These are phyloP conservation scores for Lasioglossum oenotherae DNA, from an alignment of 2,888 invertebrate genomes.

Conservation along the genomic window DNA sequence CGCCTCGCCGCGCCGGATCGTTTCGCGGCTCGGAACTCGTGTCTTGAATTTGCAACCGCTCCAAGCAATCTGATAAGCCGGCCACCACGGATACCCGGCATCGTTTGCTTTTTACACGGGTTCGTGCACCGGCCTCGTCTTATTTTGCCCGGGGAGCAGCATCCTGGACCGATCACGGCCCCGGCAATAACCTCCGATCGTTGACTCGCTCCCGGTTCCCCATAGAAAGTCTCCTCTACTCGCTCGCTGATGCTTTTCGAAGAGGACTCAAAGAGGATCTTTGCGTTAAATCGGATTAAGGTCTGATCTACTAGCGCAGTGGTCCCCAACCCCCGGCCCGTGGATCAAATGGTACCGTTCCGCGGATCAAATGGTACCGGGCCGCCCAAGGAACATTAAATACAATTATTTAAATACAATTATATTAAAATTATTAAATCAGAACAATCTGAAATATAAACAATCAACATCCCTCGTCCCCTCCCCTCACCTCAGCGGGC, in stretches of 20 bases:
- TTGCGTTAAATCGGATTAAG: not conserved
- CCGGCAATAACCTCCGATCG: slow-evolving; percentile 14
- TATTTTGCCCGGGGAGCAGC: not conserved
- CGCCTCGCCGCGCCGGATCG: slow-evolving; percentile 22
- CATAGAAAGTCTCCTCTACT: not conserved
- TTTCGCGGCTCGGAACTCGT: slow-evolving; percentile 36
- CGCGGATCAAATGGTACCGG: too few species aligned
- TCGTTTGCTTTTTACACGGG: slow-evolving; percentile 10
- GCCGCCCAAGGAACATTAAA: too few species aligned
- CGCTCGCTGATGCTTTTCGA: not conserved
- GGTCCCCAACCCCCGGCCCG: too few species aligned
- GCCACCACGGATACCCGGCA: slow-evolving; percentile 10
- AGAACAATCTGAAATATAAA: too few species aligned
- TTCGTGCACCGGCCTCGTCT: not conserved
- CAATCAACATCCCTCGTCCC: too few species aligned
- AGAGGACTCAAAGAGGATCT: not conserved
- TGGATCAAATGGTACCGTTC: too few species aligned
- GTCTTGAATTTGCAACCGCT: slow-evolving; percentile 63
- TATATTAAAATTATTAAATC: too few species aligned
- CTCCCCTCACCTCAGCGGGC: too few species aligned
- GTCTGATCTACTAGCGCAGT: not conserved
- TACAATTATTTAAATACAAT: too few species aligned
- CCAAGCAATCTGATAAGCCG: slow-evolving; percentile 54
- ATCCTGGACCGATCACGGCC: slow-evolving; percentile 1
- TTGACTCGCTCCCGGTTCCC: not conserved